phyloP scores from a whole-genome alignment of 2,888 invertebrate genomes.

The Hirtodrosophila cameraria region DNA sequence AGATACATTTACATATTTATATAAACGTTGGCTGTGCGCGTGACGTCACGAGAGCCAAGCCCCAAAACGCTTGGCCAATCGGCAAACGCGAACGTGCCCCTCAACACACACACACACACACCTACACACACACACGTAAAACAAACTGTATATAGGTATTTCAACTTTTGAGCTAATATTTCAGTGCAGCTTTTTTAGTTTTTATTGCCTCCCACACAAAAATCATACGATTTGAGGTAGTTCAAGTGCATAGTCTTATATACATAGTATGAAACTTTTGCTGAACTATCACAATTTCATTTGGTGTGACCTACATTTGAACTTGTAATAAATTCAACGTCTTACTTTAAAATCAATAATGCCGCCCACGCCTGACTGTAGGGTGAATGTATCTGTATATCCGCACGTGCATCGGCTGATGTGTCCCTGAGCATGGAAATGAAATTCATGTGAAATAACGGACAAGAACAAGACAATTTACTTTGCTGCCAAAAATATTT shows the following conservation, averaged over 20 bases:
- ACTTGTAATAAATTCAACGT: conserved; percentile 48
- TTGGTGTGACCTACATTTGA: conserved; percentile 71
- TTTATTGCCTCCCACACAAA: conserved; percentile 53
- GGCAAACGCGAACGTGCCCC: conserved; percentile 60
- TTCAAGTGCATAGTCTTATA: conserved; percentile 74
- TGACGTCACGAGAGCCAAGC: conserved; percentile 80
- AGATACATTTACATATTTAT: conserved; percentile 39
- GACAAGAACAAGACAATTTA: neutral
- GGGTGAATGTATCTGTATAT: conserved; percentile 44
- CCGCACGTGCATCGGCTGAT: conserved; percentile 11
- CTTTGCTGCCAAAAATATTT: conserved; percentile 1
- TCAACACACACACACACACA: conserved; percentile 6
- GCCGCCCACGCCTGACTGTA: conserved; percentile 22
- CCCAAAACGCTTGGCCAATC: conserved; percentile 78
- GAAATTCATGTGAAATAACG: conserved; percentile 1
- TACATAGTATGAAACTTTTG: conserved; percentile 47
- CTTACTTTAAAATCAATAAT: conserved; percentile 59
- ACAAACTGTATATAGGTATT: conserved; percentile 13
- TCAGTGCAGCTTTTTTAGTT: conserved; percentile 36
- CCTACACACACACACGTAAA: conserved; percentile 9
- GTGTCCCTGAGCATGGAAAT: conserved; percentile 6
- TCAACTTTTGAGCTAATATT: conserved; percentile 41
- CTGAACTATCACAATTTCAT: conserved; percentile 55
- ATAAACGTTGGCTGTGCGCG: conserved; percentile 28
- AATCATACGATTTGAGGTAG: conserved; percentile 66